Evolutionary conservation across 2,888 invertebrate genomes (phyloP).

Genomic region (Ametastegia equiseti): DNA sequence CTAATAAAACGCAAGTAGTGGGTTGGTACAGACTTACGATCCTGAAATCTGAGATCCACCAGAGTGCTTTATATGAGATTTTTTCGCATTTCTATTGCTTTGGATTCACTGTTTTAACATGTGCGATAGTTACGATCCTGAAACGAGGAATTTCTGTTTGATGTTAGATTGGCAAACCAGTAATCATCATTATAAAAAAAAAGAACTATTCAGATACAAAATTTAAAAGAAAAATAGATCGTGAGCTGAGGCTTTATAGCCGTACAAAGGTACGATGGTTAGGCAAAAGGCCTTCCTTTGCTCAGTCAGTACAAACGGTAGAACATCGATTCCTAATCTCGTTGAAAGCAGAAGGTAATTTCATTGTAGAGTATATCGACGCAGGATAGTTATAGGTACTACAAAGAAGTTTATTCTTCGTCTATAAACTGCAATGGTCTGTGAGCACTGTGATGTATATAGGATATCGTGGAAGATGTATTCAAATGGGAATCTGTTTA

Average conservation of each 20-base stretch:
- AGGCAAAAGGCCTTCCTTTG: background rate
- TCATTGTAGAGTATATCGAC: constrained; percentile 57
- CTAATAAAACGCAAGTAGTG: constrained; percentile 62
- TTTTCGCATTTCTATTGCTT: constrained; percentile 34
- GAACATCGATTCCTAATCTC: constrained; percentile 69
- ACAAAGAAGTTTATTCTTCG: constrained; percentile 33
- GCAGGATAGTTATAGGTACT: constrained; percentile 34
- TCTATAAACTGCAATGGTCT: constrained; percentile 34
- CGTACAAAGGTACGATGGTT: background rate
- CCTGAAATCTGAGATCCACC: constrained; percentile 40
- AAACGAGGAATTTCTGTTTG: background rate
- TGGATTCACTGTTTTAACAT: constrained; percentile 20
- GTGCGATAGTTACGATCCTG: background rate
- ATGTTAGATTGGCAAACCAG: no score
- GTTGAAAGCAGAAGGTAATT: constrained; percentile 69
- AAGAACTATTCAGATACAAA: no score
- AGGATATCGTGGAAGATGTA: background rate
- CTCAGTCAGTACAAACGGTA: constrained; percentile 50
- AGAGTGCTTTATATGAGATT: constrained; percentile 44
- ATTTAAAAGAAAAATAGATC: no score
- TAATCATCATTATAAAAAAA: no score
- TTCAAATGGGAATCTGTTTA: background rate
- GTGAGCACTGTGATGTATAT: constrained; percentile 22
- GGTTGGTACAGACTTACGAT: constrained; percentile 56
- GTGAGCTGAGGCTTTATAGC: no score